Evolutionary conservation across 2,888 invertebrate species (phyloP).

Genomic region (Anagyrus pseudococci): DNA sequence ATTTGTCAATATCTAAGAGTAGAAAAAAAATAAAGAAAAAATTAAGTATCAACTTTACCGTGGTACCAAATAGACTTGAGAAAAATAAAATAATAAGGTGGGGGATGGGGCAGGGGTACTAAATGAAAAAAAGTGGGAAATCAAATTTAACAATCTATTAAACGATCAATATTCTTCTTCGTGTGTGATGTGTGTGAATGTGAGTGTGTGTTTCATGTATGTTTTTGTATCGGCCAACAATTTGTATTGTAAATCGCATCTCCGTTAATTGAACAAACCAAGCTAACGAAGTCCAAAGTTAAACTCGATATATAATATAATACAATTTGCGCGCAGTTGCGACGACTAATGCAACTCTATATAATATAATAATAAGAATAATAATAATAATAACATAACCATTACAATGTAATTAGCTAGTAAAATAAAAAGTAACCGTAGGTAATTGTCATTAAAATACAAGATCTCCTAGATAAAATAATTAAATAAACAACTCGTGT

Average conservation of each 20-base stretch:
- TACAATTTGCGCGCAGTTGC: constrained; percentile 39
- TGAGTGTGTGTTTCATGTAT: too few relatives aligned
- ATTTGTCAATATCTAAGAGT: constrained; percentile 6
- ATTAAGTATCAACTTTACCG: constrained; percentile 27
- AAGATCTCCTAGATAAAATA: constrained; percentile 32
- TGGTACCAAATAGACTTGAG: background rate
- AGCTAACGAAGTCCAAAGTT: constrained; percentile 48
- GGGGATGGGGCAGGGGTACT: constrained; percentile 14
- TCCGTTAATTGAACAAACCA: constrained; percentile 50
- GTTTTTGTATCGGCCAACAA: constrained; percentile 49
- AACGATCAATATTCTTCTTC: constrained; percentile 49
- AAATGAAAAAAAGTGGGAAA: constrained; percentile 30
- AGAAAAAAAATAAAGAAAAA: constrained; percentile 1
- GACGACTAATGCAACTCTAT: constrained; percentile 40
- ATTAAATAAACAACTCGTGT: constrained; percentile 38
- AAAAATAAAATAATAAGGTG: background rate
- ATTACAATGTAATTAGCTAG: too few relatives aligned
- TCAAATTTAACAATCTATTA: constrained; percentile 43
- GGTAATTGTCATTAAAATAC: constrained; percentile 29
- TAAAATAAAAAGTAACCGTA: constrained; percentile 33
- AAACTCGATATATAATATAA: constrained; percentile 48
- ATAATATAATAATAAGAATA: constrained; percentile 27
- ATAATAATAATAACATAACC: constrained; percentile 36
- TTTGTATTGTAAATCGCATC: constrained; percentile 41
- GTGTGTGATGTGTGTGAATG: too few relatives aligned